Evolutionary conservation across 2,113 vertebrate species (phyloP).

Genomic region (Benitochromis conjunctus): DNA sequence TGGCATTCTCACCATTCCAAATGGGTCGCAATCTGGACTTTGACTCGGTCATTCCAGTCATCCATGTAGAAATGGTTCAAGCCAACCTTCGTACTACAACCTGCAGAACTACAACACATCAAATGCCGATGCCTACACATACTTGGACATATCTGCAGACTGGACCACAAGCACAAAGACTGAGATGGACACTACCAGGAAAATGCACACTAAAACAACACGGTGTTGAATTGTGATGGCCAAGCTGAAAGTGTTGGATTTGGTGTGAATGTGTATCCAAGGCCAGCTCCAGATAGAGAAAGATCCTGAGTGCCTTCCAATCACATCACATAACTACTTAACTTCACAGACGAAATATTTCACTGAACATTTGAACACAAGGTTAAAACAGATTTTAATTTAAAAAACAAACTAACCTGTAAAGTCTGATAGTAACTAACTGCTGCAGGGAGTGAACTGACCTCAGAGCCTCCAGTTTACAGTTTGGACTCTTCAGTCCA

Average conservation of each 20-base stretch:
- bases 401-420: not conserved
- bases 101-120: not conserved
- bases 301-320: not conserved
- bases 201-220: not conserved
- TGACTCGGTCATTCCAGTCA: not conserved
- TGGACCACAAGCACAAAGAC: not conserved
- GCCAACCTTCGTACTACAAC: not conserved
- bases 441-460: not conserved
- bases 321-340: fast-evolving
- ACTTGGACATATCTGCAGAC: not conserved
- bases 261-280: too few species aligned
- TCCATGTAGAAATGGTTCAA: not conserved
- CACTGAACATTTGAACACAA: not conserved
- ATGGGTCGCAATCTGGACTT: not conserved
- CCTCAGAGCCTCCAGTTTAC: not conserved
- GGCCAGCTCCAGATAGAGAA: not conserved
- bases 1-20: not conserved
- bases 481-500: not conserved
- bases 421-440: not conserved
- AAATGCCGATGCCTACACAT: not conserved
- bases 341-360: too few species aligned
- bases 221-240: not conserved
- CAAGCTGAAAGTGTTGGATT: not conserved
- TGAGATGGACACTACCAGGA: not conserved
- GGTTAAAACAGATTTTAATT: not conserved